Conservation (phyloP, 2,888 invertebrate species). For the Nemurella pictetii region DNA sequence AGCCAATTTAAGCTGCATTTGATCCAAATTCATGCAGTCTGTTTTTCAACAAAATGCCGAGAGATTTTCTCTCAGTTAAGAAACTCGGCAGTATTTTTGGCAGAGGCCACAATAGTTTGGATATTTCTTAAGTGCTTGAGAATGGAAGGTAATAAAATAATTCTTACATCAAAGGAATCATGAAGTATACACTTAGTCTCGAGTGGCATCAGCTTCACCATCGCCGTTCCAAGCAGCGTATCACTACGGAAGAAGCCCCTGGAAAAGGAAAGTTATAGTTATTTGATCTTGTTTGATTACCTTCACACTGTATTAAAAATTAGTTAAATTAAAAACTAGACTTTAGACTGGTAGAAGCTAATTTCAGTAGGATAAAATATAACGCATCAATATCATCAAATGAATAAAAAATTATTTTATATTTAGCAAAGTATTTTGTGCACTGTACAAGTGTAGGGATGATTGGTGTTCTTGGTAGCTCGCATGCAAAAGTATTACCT, state of each 20-base stretch:
- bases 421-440: no score
- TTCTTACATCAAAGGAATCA: conserved; percentile 90
- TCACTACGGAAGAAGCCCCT: conserved; percentile 94
- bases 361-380: no score
- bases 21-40: no score
- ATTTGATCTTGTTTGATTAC: not conserved
- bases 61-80: no score
- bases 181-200: conserved; percentile 88
- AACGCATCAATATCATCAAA: no score
- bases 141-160: no score
- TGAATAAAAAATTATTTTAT: no score
- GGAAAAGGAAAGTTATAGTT: conserved; percentile 56
- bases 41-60: no score
- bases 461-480: not conserved
- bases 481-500: conserved; percentile 8
- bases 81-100: no score
- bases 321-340: not conserved
- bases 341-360: not conserved
- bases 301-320: not conserved
- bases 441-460: not conserved
- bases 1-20: no score
- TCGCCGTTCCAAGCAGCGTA: conserved; percentile 77
- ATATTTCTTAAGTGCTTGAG: no score
- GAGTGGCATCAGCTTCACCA: conserved; percentile 84
- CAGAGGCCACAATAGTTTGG: no score